A percentile compares a stretch with the other conserved stretches of the same genome.
phyloP scores from a whole-genome alignment of 1,140 invertebrate genomes.

The Meloidogyne floridensis region DNA sequence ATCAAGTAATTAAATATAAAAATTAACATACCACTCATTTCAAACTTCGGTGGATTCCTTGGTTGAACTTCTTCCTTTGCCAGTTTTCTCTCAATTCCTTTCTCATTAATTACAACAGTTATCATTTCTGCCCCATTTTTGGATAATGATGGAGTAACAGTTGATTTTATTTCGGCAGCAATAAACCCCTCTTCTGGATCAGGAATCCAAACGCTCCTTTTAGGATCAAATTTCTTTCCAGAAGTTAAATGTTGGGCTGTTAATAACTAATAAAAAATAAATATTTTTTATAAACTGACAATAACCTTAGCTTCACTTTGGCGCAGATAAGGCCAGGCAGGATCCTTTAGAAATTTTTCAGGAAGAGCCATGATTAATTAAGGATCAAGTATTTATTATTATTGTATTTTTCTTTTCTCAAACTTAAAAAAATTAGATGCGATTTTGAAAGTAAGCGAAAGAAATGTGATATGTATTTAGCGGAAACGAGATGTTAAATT shows the following conservation, averaged over 20 bases:
- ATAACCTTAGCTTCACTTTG: slow-evolving; percentile 60
- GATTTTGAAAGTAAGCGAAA: background rate
- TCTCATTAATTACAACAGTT: slow-evolving; percentile 76
- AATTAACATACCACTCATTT: slow-evolving; percentile 74
- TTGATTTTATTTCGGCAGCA: slow-evolving; percentile 92
- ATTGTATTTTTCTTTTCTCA: background rate
- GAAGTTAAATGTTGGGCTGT: slow-evolving; percentile 13
- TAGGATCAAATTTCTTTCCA: slow-evolving; percentile 51
- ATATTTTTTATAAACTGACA: slow-evolving; percentile 16
- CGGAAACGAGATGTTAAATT: no score
- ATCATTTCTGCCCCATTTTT: slow-evolving; percentile 72
- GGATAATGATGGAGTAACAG: slow-evolving; percentile 76
- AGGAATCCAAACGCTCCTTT: slow-evolving; percentile 51
- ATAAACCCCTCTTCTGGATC: slow-evolving; percentile 72
- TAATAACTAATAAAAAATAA: slow-evolving; percentile 28
- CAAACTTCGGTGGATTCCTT: slow-evolving; percentile 97
- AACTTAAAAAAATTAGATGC: background rate
- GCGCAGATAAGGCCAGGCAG: slow-evolving; percentile 64
- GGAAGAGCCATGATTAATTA: background rate
- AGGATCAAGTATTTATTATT: background rate
- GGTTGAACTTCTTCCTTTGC: slow-evolving; percentile 87
- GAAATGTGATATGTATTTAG: no score
- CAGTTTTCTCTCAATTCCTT: slow-evolving; percentile 70
- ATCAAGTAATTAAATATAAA: no score
- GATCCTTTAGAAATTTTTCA: slow-evolving; percentile 40